Percentiles rank a stretch among this genome's conserved stretches.
These are phyloP conservation scores for Phoebastria nigripes DNA, from an alignment of 2,797 vertebrate species.

Conservation along the genomic window DNA sequence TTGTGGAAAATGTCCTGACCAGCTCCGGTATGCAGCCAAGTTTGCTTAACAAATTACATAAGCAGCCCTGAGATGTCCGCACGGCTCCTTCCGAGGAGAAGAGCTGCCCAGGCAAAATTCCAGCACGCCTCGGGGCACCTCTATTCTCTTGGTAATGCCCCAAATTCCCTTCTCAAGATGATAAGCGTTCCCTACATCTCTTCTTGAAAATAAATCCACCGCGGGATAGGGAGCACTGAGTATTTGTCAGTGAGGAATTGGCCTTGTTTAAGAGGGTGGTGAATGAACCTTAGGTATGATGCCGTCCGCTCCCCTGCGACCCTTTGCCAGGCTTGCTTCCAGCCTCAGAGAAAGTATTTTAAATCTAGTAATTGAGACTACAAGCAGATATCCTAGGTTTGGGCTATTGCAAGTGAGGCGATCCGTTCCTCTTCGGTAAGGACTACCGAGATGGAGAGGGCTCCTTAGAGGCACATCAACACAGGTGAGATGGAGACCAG, in stretches of 20 bases:
- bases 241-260: not conserved
- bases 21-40: not conserved
- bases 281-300: not conserved
- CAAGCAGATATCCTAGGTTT: not conserved
- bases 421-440: not conserved
- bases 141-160: not conserved
- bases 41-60: not conserved
- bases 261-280: not conserved
- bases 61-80: not conserved
- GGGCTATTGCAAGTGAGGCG: not conserved
- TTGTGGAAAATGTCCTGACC: not conserved
- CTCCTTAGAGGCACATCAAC: not conserved
- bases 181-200: not conserved
- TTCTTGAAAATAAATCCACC: not conserved
- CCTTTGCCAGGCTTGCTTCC: not conserved
- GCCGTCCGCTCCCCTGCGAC: not conserved
- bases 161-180: not conserved
- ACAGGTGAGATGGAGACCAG: not conserved
- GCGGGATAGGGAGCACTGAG: not conserved
- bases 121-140: not conserved
- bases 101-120: not conserved
- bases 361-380: not conserved
- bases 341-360: not conserved
- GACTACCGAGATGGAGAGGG: not conserved
- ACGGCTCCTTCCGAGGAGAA: rapidly evolving